Evolutionary conservation across 2,888 invertebrate species (phyloP), one percentile per base, ranked within the genome.

Genomic region (Buathra laborator): DNA sequence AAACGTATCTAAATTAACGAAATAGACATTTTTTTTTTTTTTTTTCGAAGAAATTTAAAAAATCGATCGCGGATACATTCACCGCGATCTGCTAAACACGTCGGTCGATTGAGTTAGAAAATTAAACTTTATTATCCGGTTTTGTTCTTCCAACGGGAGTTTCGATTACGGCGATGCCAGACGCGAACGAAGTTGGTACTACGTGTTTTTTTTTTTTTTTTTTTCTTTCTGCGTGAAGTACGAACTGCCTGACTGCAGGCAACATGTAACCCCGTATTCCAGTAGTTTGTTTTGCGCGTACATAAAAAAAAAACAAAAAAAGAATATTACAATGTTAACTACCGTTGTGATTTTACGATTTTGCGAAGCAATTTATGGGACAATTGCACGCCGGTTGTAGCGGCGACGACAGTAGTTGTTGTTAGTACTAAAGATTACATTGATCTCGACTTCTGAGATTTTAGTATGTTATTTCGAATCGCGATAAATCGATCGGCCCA

Each of bases 101-200:
- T 19, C 59, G 19, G 16, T 66, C 77, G 66, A 82, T 82, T 71
- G 77, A 76, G 82, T 32, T 75, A 68, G 81, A 81, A 68, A 37
- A 37, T 74, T 74, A 37, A 56, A 80, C 76, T 84, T 84, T 84
- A 84, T 71, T 71, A 80, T 24, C 80, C 44, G 64, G 80, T 84
- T 84, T 83, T 37, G 70, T 79, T 76, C 67, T 56, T 46, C 80
- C 80, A 80, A 80, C 56, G 70, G 71, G 32, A 56, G 19, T 70
- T 48, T 68, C 48, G 16, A 66, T 75, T 70, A 75, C 75, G 24
- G 24, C 24, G 80, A 75, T 66, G 75, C 74, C 37, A 12, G 43
- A 44, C 67, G 14, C 16, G 64, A 6, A 10, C 48, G 66, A 67
- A 68, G 74, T 67, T 37, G 37, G 46, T 68, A 77, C 32, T 24